Conservation (phyloP, 2,797 vertebrate genomes). For the Amblyraja radiata region DNA sequence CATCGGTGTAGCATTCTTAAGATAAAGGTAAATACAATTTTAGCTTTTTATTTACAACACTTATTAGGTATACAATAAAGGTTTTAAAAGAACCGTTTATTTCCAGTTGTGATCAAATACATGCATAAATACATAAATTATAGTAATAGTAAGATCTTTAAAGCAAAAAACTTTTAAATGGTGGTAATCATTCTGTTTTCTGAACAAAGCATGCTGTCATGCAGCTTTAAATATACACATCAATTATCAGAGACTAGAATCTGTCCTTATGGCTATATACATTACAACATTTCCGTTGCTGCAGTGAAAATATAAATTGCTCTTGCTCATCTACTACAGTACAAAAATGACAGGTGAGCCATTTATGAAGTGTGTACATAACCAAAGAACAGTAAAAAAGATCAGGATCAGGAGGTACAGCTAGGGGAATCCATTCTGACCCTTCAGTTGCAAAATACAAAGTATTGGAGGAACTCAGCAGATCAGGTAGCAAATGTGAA, state of each 20-base stretch:
- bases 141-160: neutral
- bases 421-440: neutral
- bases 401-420: neutral
- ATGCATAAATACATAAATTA: neutral
- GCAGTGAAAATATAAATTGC: neutral
- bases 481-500: no score
- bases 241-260: neutral
- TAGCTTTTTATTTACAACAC: neutral
- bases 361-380: neutral
- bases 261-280: neutral
- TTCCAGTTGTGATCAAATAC: neutral
- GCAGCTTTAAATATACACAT: neutral
- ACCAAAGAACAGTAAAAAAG: neutral
- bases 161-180: neutral
- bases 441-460: neutral
- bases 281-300: neutral
- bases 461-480: no score
- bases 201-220: neutral
- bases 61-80: neutral
- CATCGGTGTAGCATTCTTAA: slow-evolving; percentile 60
- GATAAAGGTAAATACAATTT: slow-evolving; percentile 40
- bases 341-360: neutral
- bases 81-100: neutral
- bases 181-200: neutral
- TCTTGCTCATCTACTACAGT: neutral